Percentiles rank a stretch among this genome's conserved stretches.
Evolutionary conservation across 2,888 invertebrate species (phyloP).

Genomic region (Rhimphoctona megacephalus): DNA sequence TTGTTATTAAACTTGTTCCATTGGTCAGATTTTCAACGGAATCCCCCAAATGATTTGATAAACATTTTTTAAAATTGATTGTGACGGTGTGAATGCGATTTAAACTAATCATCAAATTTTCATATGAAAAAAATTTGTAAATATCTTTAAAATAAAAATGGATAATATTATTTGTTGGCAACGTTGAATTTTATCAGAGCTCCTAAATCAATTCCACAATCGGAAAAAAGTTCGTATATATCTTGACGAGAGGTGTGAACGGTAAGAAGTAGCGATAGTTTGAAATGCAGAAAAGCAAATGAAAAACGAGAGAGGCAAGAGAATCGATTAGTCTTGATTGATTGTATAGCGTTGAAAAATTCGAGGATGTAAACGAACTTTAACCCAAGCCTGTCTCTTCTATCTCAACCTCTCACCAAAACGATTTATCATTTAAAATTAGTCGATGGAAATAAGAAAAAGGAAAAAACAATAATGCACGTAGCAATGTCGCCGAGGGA

Average conservation of each 20-base stretch:
- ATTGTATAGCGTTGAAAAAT: constrained; percentile 49
- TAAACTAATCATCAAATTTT: neutral
- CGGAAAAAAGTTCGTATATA: neutral
- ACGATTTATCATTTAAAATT: constrained; percentile 56
- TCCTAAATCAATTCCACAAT: neutral
- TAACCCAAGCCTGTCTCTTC: constrained; percentile 20
- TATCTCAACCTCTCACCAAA: constrained; percentile 1
- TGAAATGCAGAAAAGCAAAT: constrained; percentile 25
- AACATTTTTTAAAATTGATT: neutral
- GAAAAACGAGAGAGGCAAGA: constrained; percentile 50
- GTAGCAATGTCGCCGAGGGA: neutral
- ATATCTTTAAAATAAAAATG: neutral
- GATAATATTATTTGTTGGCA: neutral
- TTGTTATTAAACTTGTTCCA: neutral
- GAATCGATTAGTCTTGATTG: constrained; percentile 65
- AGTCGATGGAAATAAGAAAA: neutral
- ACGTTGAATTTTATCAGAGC: neutral
- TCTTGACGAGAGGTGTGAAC: neutral
- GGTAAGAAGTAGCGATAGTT: constrained; percentile 8
- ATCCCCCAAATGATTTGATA: neutral
- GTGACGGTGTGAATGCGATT: neutral
- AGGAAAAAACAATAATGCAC: neutral
- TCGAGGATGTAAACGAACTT: constrained; percentile 50
- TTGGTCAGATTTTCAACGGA: too few relatives aligned
- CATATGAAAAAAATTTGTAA: neutral